These are phyloP conservation scores for Fratercula arctica DNA, from an alignment of 2,797 vertebrate genomes.

Conservation along the genomic window DNA sequence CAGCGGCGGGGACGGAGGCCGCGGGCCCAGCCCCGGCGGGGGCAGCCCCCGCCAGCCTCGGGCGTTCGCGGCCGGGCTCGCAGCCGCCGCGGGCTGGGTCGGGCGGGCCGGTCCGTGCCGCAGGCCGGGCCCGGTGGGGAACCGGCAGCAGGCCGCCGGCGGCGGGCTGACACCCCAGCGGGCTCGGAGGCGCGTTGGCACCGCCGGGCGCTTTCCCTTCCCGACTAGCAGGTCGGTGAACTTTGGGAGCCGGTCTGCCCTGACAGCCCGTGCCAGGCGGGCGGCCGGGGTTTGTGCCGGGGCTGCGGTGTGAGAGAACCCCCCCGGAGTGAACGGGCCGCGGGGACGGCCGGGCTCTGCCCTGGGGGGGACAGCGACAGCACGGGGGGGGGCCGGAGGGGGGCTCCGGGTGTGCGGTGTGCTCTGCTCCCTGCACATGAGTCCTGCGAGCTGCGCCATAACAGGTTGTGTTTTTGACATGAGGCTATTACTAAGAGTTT, in stretches of 20 bases:
- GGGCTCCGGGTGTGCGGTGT: fast-evolving
- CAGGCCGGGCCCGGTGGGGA: not conserved
- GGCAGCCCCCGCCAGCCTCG: not conserved
- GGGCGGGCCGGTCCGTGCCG: not conserved
- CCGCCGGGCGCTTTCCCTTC: not conserved
- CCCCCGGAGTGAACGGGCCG: not conserved
- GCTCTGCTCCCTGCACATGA: fast-evolving
- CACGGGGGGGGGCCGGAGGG: not conserved
- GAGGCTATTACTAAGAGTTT: not conserved
- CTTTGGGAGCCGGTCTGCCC: not conserved
- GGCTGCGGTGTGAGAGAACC: not conserved
- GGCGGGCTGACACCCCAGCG: not conserved
- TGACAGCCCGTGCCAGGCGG: not conserved
- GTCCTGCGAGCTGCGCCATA: fast-evolving
- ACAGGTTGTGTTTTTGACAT: not conserved
- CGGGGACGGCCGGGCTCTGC: not conserved
- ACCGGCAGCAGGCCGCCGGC: not conserved
- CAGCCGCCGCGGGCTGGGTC: not conserved
- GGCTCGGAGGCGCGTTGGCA: not conserved
- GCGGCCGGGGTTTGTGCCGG: not conserved
- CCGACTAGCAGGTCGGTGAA: not conserved
- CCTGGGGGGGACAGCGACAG: not conserved
- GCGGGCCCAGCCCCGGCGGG: not conserved
- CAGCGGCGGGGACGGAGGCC: not conserved
- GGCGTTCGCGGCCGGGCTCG: not conserved